These are phyloP conservation scores for Grammomys dolichurus DNA, from an alignment of 2,113 vertebrate genomes.

Conservation along the genomic window DNA sequence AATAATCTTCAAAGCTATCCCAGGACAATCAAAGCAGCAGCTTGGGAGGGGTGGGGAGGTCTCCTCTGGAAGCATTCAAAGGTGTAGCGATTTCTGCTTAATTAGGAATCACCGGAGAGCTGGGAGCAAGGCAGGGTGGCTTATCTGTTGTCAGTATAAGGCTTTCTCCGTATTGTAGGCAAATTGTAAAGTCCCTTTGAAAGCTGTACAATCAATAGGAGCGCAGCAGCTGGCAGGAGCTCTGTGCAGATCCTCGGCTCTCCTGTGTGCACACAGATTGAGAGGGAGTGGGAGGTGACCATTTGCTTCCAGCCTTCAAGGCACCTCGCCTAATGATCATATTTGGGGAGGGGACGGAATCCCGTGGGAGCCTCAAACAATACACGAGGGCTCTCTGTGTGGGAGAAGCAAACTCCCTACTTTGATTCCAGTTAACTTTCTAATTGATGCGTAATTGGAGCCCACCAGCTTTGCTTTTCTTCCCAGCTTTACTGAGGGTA, in stretches of 20 bases:
- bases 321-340: background rate
- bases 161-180: background rate
- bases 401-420: background rate
- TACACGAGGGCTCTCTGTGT: background rate
- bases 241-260: background rate
- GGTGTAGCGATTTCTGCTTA: background rate
- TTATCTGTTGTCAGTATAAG: background rate
- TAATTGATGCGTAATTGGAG: accelerated
- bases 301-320: accelerated
- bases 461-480: background rate
- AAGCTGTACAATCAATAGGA: accelerated
- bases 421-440: background rate
- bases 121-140: background rate
- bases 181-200: background rate
- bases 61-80: accelerated
- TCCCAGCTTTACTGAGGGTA: background rate
- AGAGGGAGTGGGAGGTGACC: background rate
- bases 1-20: background rate
- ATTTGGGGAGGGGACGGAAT: no score
- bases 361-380: no score
- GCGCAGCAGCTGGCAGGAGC: background rate
- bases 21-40: background rate
- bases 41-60: background rate
- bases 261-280: background rate
- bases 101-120: background rate